phyloP scores from a whole-genome alignment of 1,140 invertebrate species.

The Drosophila suzukii region DNA sequence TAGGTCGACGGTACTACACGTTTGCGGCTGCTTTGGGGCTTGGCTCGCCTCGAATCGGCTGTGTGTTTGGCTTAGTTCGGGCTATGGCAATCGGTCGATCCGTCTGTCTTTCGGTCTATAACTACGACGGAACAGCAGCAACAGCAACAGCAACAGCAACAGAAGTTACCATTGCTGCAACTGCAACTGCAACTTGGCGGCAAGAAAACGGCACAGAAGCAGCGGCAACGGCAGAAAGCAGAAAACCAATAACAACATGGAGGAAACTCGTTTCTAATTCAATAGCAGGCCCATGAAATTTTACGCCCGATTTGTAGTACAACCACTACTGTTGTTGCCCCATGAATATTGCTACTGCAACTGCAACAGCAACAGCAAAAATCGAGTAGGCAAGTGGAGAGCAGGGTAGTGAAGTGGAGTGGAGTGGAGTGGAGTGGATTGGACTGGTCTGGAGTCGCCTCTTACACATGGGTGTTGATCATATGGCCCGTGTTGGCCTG shows the following conservation, averaged over 20 bases:
- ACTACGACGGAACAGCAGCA: background rate
- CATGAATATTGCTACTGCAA: constrained; percentile 43
- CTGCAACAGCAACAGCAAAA: constrained; percentile 14
- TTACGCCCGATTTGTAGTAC: constrained; percentile 84
- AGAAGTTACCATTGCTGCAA: constrained; percentile 32
- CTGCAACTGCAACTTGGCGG: constrained; percentile 14
- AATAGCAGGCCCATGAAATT: constrained; percentile 84
- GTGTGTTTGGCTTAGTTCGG: constrained; percentile 25
- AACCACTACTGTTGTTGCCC: constrained; percentile 75
- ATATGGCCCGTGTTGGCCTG: constrained; percentile 34
- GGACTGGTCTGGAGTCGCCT: background rate
- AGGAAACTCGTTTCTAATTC: constrained; percentile 82
- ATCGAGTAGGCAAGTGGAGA: constrained; percentile 11
- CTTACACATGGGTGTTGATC: constrained; percentile 33
- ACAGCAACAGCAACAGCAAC: constrained; percentile 6
- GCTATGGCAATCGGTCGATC: constrained; percentile 11
- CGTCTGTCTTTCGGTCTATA: background rate
- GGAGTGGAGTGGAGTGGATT: constrained; percentile 3
- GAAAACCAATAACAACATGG: constrained; percentile 50
- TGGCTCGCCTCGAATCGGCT: constrained; percentile 30
- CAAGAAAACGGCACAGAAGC: constrained; percentile 49
- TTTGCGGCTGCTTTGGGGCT: constrained; percentile 63
- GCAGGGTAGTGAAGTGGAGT: background rate
- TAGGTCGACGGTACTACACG: constrained; percentile 64
- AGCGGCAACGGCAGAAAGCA: constrained; percentile 15